Percentiles rank a stretch among this genome's conserved stretches.
Evolutionary conservation across 1,140 invertebrate genomes (phyloP).

Genomic region (Spodoptera frugiperda): DNA sequence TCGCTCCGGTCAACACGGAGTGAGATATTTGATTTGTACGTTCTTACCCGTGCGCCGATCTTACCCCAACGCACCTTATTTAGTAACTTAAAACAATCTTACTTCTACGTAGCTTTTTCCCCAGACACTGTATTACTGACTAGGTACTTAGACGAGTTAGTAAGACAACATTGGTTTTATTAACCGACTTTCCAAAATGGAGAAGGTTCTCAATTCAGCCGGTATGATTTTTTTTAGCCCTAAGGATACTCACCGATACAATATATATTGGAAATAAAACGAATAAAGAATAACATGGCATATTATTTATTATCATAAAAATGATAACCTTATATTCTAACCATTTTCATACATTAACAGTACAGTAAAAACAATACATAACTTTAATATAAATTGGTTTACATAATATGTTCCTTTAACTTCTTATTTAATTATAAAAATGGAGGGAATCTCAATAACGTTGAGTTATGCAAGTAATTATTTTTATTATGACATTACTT

Average conservation of each 20-base stretch:
- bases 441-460: constrained; percentile 6
- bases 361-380: constrained; percentile 11
- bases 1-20: too few relatives aligned
- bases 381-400: constrained; percentile 23
- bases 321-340: constrained; percentile 31
- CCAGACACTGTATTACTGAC: background rate
- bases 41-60: too few relatives aligned
- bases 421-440: constrained; percentile 24
- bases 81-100: too few relatives aligned
- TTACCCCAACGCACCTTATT: too few relatives aligned
- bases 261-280: background rate
- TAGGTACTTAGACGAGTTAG: too few relatives aligned
- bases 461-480: constrained; percentile 28
- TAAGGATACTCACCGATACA: too few relatives aligned
- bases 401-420: background rate
- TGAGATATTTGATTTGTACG: too few relatives aligned
- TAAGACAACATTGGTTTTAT: too few relatives aligned
- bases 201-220: too few relatives aligned
- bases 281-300: constrained; percentile 30
- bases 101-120: too few relatives aligned
- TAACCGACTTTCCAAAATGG: too few relatives aligned
- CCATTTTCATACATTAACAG: constrained; percentile 7
- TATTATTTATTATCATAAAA: constrained; percentile 43
- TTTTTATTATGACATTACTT: constrained; percentile 77
- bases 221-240: too few relatives aligned